Evolutionary conservation across 2,797 vertebrate genomes (phyloP).

Genomic region (Phrynocephalus forsythii): DNA sequence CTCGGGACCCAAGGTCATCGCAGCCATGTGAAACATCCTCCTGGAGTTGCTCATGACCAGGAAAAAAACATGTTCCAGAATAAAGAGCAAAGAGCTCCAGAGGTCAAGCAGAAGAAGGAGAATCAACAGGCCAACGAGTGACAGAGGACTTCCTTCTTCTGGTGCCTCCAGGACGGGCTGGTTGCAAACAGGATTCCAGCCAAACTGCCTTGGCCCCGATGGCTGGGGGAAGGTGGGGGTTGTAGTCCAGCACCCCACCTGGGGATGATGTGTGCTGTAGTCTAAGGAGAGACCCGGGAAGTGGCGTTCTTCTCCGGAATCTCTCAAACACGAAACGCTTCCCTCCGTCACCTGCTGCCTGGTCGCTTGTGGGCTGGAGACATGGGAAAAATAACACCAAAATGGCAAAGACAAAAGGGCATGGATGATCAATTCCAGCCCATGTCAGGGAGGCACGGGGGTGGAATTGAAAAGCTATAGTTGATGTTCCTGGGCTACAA

Average conservation of each 20-base stretch:
- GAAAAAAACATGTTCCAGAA: background rate
- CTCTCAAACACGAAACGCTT: too few species aligned
- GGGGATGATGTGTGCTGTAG: too few species aligned
- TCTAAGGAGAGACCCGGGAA: background rate
- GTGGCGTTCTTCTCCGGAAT: too few species aligned
- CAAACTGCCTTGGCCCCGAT: background rate
- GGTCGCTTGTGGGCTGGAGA: too few species aligned
- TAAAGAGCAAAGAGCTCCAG: background rate
- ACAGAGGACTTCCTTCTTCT: background rate
- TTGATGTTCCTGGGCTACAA: too few species aligned
- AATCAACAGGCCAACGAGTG: background rate
- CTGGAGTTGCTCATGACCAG: background rate
- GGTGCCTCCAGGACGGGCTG: background rate
- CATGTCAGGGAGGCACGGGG: too few species aligned
- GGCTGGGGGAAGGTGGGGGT: background rate
- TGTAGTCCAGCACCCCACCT: background rate
- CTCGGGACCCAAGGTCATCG: background rate
- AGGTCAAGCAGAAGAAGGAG: background rate
- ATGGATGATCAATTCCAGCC: too few species aligned
- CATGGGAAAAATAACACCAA: too few species aligned
- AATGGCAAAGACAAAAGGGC: too few species aligned
- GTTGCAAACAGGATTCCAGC: background rate
- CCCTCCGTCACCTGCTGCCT: background rate
- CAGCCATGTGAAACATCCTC: background rate
- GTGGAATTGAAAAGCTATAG: too few species aligned